phyloP scores from a whole-genome alignment of 2,797 vertebrate species.

The Myripristis murdjan region DNA sequence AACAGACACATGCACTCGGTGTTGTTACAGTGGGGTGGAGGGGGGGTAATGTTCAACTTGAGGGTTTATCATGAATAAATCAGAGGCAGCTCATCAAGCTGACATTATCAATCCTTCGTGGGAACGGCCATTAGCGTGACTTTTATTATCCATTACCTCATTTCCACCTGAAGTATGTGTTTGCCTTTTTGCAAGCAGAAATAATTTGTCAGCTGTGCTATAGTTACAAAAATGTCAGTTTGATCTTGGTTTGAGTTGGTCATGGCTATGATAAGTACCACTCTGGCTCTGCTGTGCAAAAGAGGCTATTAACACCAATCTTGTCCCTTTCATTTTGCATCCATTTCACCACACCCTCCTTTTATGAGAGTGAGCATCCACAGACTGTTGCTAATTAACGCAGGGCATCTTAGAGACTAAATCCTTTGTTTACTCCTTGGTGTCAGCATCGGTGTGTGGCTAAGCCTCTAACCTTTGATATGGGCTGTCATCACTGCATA shows the following conservation, averaged over 20 bases:
- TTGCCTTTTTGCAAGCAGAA: too few species aligned
- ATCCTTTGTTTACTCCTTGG: constrained; percentile 68
- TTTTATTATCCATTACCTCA: background rate
- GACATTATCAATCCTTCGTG: background rate
- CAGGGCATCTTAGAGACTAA: constrained; percentile 48
- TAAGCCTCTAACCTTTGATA: constrained; percentile 73
- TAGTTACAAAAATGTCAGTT: too few species aligned
- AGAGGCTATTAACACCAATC: background rate
- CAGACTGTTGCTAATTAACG: constrained; percentile 50
- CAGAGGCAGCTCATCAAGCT: too few species aligned
- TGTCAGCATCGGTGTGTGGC: constrained; percentile 47
- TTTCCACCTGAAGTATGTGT: background rate
- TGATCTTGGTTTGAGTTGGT: background rate
- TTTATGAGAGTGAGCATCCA: constrained; percentile 21
- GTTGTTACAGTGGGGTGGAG: background rate
- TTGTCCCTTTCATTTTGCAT: constrained; percentile 22
- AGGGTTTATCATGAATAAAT: background rate
- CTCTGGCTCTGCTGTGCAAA: background rate
- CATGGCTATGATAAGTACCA: too few species aligned
- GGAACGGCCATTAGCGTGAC: background rate
- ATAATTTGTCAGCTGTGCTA: too few species aligned
- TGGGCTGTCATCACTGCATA: constrained; percentile 61
- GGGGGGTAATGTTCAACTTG: background rate
- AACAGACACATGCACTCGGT: background rate
- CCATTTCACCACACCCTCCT: background rate